Conservation (phyloP, 2,113 vertebrate species). For the Pachyramphus minor region DNA sequence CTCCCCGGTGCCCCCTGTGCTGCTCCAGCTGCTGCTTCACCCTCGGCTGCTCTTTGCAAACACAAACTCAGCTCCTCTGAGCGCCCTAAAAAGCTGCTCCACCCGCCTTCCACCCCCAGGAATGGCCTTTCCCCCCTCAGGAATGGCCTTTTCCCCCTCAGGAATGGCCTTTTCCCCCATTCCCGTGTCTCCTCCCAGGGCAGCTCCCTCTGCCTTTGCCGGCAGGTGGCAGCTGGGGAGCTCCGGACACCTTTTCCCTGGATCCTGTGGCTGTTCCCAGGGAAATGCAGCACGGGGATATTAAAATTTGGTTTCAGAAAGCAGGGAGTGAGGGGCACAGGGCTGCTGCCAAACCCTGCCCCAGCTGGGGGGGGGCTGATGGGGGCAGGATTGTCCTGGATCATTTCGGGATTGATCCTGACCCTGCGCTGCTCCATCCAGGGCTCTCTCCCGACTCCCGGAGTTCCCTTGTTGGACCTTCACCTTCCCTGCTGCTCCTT, state of each 20-base stretch:
- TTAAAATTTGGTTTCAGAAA: background rate
- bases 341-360: background rate
- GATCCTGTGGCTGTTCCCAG: background rate
- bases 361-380: background rate
- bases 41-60: background rate
- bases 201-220: background rate
- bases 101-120: background rate
- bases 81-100: background rate
- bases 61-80: background rate
- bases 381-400: background rate
- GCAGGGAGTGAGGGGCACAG: background rate
- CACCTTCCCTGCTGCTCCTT: background rate
- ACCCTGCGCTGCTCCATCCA: background rate
- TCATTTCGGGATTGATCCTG: background rate
- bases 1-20: background rate
- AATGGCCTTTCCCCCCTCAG: background rate
- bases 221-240: background rate
- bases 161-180: background rate
- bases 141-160: background rate
- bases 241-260: background rate
- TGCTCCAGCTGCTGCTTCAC: background rate
- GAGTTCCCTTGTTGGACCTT: background rate
- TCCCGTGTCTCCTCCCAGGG: background rate
- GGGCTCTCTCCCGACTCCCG: background rate
- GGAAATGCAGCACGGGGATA: background rate